A percentile compares a stretch with the other conserved stretches of the same genome.
phyloP scores from a whole-genome alignment of 2,797 vertebrate species.

The Alosa sapidissima region DNA sequence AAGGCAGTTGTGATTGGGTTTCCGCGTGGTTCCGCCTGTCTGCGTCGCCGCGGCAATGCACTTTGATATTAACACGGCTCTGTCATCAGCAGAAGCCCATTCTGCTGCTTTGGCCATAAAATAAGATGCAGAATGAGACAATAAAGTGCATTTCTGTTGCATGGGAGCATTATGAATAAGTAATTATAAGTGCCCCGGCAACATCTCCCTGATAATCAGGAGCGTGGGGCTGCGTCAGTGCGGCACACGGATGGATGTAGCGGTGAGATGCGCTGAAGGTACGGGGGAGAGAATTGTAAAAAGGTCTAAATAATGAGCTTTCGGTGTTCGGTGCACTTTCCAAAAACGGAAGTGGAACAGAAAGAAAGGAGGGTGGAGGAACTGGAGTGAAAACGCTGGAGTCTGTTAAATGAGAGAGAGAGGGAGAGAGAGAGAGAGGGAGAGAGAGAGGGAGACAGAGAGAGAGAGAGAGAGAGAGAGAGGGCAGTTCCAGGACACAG shows the following conservation, averaged over 20 bases:
- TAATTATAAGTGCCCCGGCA: slow-evolving; percentile 86
- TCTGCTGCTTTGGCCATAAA: slow-evolving; percentile 84
- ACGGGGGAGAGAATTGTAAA: slow-evolving; percentile 70
- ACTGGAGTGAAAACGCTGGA: neutral
- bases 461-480: neutral
- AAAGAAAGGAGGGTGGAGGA: neutral
- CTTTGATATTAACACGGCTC: slow-evolving; percentile 94
- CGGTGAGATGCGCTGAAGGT: slow-evolving; percentile 63
- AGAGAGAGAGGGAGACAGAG: neutral
- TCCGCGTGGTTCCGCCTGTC: slow-evolving; percentile 85
- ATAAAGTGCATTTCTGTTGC: slow-evolving; percentile 92
- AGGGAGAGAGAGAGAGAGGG: neutral
- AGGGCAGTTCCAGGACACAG: neutral
- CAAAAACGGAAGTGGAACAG: neutral
- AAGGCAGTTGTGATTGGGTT: slow-evolving; percentile 96
- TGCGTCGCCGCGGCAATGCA: slow-evolving; percentile 78
- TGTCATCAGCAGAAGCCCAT: slow-evolving; percentile 89
- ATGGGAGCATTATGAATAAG: slow-evolving; percentile 87
- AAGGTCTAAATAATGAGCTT: slow-evolving; percentile 71
- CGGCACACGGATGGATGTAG: slow-evolving; percentile 50
- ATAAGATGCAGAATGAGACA: slow-evolving; percentile 87
- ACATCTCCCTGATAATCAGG: slow-evolving; percentile 76
- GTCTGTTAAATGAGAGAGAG: slow-evolving; percentile 2
- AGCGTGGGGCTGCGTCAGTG: slow-evolving; percentile 63
- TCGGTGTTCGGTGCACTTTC: slow-evolving; percentile 58